These are phyloP conservation scores for Drosophila maculinotata DNA, from an alignment of 2,888 invertebrate species.

Conservation along the genomic window DNA sequence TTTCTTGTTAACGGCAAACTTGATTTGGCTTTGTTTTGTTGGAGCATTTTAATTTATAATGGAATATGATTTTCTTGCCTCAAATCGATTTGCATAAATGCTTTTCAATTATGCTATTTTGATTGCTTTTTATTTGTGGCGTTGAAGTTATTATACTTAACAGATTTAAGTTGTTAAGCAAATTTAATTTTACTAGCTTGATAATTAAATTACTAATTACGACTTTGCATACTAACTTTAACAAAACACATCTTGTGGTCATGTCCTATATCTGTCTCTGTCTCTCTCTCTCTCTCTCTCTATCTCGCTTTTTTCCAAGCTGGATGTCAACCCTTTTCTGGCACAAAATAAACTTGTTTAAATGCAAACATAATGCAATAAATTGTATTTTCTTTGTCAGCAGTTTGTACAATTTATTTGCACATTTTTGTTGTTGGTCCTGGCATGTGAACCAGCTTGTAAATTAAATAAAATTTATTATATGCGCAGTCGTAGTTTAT, in stretches of 20 bases:
- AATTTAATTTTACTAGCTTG: not conserved
- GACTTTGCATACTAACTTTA: not conserved
- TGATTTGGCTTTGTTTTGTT: slow-evolving; percentile 23
- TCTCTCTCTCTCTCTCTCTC: not conserved
- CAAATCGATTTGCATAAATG: slow-evolving; percentile 33
- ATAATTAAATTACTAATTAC: slow-evolving; percentile 26
- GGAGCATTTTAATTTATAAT: slow-evolving; percentile 2
- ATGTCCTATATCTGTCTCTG: not conserved
- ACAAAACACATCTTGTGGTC: not conserved
- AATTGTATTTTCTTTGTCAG: slow-evolving; percentile 68
- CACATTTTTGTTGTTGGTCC: slow-evolving; percentile 29
- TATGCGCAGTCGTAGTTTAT: slow-evolving; percentile 21
- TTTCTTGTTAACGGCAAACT: slow-evolving; percentile 58
- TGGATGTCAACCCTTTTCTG: not conserved
- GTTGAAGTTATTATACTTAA: slow-evolving; percentile 10
- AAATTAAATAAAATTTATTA: slow-evolving; percentile 79
- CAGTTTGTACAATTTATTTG: slow-evolving; percentile 52
- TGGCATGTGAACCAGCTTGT: slow-evolving; percentile 49
- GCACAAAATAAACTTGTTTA: slow-evolving; percentile 59
- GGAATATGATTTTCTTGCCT: slow-evolving; percentile 24
- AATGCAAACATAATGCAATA: slow-evolving; percentile 71
- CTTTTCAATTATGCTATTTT: slow-evolving; percentile 58
- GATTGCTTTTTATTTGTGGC: slow-evolving; percentile 4
- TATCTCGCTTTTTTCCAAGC: too few relatives aligned
- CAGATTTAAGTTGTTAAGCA: not conserved